Evolutionary conservation across 2,113 vertebrate genomes (phyloP).

Genomic region (Nannospalax galili): DNA sequence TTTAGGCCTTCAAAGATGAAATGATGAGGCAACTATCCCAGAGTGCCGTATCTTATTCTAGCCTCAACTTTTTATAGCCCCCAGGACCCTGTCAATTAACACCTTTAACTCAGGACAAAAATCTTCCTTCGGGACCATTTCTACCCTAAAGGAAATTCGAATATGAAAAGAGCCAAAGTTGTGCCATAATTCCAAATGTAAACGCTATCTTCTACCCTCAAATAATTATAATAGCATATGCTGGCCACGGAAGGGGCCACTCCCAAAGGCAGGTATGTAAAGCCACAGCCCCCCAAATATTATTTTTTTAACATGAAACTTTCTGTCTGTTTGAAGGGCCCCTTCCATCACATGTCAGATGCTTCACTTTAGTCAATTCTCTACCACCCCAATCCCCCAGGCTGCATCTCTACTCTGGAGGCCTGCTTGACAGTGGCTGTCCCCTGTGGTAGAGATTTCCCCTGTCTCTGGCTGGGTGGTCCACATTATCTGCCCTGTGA

Average conservation of each 20-base stretch:
- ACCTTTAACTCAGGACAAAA: slow-evolving; percentile 68
- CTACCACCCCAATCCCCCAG: neutral
- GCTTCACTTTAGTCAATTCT: neutral
- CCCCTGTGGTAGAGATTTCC: no score
- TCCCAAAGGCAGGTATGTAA: neutral
- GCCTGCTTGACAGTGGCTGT: accelerated
- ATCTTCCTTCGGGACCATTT: slow-evolving; percentile 58
- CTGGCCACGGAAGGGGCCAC: neutral
- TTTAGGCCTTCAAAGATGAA: slow-evolving; percentile 79
- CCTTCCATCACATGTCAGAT: neutral
- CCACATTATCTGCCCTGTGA: neutral
- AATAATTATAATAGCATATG: neutral
- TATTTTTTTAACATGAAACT: neutral
- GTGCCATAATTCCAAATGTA: neutral
- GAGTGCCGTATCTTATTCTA: slow-evolving; percentile 74
- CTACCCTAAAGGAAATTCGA: slow-evolving; percentile 59
- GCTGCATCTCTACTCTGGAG: neutral
- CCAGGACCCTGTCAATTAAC: slow-evolving; percentile 72
- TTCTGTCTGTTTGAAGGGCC: neutral
- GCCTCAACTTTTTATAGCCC: slow-evolving; percentile 77
- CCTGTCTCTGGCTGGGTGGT: neutral
- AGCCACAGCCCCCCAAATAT: no score
- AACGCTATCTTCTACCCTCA: neutral
- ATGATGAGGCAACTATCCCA: slow-evolving; percentile 73
- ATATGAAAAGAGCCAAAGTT: neutral